These are phyloP conservation scores for Macrotus californicus DNA, from an alignment of 2,113 vertebrate genomes.

Conservation along the genomic window DNA sequence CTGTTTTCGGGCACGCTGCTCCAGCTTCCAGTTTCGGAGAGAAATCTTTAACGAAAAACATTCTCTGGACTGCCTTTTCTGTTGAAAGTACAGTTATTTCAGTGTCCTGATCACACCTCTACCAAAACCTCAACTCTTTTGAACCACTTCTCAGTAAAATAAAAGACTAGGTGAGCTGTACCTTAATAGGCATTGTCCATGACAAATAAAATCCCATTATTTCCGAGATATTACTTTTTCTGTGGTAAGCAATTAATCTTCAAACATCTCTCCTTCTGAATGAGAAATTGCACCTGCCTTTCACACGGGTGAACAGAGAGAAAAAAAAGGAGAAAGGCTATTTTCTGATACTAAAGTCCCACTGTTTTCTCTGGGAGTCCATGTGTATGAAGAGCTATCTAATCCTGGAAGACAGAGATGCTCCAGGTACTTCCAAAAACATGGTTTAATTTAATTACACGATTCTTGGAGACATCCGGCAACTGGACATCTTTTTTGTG, in stretches of 20 bases:
- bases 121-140: neutral
- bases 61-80: neutral
- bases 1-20: neutral
- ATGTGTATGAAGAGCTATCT: neutral
- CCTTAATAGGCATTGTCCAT: neutral
- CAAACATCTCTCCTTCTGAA: neutral
- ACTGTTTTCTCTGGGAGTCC: neutral
- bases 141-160: neutral
- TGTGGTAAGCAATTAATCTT: neutral
- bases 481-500: neutral
- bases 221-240: neutral
- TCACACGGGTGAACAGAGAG: neutral
- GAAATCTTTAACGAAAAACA: neutral
- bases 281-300: neutral
- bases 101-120: neutral
- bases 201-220: neutral
- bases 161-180: neutral
- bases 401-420: slow-evolving; percentile 3
- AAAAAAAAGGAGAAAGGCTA: too few species aligned
- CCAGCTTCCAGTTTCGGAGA: neutral
- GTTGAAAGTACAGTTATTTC: neutral
- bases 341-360: neutral
- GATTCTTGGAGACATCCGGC: neutral
- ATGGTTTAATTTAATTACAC: slow-evolving; percentile 23
- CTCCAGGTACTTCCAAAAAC: slow-evolving; percentile 41